phyloP scores from a whole-genome alignment of 92 coral and sea anemone species.

The Bergia puertoricense region DNA sequence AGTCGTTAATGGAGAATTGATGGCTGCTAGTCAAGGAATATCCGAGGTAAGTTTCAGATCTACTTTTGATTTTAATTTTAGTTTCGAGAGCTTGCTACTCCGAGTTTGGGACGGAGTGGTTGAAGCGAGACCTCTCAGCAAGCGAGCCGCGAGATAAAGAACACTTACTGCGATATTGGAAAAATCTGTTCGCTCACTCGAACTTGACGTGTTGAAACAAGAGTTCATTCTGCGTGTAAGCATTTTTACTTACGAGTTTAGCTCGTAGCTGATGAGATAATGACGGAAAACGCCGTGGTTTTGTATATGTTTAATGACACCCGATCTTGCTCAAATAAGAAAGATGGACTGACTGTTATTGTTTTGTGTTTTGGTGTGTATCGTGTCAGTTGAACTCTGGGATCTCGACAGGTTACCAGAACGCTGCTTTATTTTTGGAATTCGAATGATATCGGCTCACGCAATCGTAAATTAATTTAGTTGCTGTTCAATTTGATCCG shows the following conservation, averaged over 20 bases:
- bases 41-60: conserved; percentile 42
- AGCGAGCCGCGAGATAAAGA: conserved; percentile 36
- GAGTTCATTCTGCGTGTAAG: conserved; percentile 29
- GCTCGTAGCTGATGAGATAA: conserved; percentile 41
- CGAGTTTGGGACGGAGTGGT: conserved; percentile 40
- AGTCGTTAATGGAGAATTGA: conserved; percentile 29
- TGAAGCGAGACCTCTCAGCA: conserved; percentile 37
- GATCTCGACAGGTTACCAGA: conserved; percentile 43
- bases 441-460: conserved; percentile 43
- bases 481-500: conserved; percentile 31
- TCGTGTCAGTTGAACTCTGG: conserved; percentile 37
- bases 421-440: conserved; percentile 43
- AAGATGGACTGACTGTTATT: conserved; percentile 26
- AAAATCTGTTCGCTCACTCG: conserved; percentile 45
- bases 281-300: conserved; percentile 16
- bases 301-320: conserved; percentile 39
- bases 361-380: conserved; percentile 38
- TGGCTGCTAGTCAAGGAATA: conserved; percentile 42
- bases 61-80: background rate
- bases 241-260: conserved; percentile 1
- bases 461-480: conserved; percentile 40
- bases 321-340: conserved; percentile 35
- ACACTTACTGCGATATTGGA: conserved; percentile 40
- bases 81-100: conserved; percentile 30
- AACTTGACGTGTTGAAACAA: conserved; percentile 44